Evolutionary conservation across 2,113 vertebrate genomes (phyloP).

Genomic region (Eclectus roratus): DNA sequence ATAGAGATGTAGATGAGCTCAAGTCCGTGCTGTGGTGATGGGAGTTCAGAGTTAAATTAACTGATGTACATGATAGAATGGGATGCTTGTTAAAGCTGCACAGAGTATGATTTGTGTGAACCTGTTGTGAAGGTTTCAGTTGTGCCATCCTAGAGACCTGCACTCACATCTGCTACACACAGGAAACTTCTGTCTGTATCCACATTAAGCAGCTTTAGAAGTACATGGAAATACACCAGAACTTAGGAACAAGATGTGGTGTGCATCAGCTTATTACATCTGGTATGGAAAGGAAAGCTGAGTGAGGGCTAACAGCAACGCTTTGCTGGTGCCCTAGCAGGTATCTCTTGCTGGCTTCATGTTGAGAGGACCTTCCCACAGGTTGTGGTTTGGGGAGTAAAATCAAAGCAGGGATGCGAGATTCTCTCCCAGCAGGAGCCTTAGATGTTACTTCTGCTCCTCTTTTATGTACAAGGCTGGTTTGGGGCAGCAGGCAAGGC

Average conservation of each 20-base stretch:
- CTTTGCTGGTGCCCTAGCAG: background rate
- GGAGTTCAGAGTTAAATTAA: background rate
- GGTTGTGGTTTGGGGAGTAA: background rate
- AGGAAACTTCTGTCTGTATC: background rate
- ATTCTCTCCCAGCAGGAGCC: background rate
- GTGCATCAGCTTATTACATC: background rate
- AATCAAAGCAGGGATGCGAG: background rate
- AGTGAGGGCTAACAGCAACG: background rate
- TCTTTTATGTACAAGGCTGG: accelerated
- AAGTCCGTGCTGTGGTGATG: background rate
- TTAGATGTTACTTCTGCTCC: background rate
- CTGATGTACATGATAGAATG: background rate
- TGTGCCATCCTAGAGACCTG: background rate
- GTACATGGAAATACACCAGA: background rate
- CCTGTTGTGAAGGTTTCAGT: background rate
- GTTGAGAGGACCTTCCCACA: background rate
- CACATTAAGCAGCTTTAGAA: background rate
- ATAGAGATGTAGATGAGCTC: background rate
- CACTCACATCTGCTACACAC: accelerated
- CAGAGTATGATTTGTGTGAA: background rate
- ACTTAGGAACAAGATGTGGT: accelerated
- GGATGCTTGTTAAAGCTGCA: background rate
- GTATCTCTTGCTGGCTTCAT: background rate
- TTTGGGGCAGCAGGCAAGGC: background rate
- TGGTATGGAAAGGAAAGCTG: background rate